Base-by-base conservation (phyloP, 2,888 invertebrate species). In the Strigamia maritima region DNA sequence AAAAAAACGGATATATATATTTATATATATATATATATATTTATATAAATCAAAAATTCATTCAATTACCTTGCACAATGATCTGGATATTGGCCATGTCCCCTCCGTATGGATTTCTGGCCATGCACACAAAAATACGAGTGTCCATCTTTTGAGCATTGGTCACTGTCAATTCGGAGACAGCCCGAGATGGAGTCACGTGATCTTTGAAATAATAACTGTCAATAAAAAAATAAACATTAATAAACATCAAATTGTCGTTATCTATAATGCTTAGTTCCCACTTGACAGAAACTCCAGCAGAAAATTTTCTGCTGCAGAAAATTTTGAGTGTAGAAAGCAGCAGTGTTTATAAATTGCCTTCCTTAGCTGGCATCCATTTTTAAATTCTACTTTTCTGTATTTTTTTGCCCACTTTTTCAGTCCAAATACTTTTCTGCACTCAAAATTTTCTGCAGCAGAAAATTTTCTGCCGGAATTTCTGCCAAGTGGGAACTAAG, bases 91-190 rank as follows among this genome's bases (percentile, higher is more conserved):
- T 79, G 74, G 79, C 79, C 75, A 79, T 49, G 74, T 79, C 79
- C n/a, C 75, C 79, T 28, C 79, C 79, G 28, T 38, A 79, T n/a
- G 79, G 79, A 28, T 79, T 79, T 28, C 79, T 31, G 16, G 79
- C 79, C 44, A 44, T 75, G 44, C 79, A 79, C 38, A 79, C 79
- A 74, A 79, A 79, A 24, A 79, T 79, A 19, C 79, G 70, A 28
- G 79, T 79, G 40, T 79, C 79, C 79, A 75, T 79, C 79, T 79
- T 79, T 75, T 79, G 79, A 3, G 79, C 79, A 40, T 79, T 79
- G 79, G 79, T 79, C 24, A 79, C 79, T 35, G 79, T 79, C 79
- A 79, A 24, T 44, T 79, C 79, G 22, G 79, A 70, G 22, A 79
- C 79, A 35, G 79, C 79, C n/a, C 79, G 40, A n/a, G 38, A 40